phyloP scores from a whole-genome alignment of 1,140 invertebrate genomes.

The Lerema accius region DNA sequence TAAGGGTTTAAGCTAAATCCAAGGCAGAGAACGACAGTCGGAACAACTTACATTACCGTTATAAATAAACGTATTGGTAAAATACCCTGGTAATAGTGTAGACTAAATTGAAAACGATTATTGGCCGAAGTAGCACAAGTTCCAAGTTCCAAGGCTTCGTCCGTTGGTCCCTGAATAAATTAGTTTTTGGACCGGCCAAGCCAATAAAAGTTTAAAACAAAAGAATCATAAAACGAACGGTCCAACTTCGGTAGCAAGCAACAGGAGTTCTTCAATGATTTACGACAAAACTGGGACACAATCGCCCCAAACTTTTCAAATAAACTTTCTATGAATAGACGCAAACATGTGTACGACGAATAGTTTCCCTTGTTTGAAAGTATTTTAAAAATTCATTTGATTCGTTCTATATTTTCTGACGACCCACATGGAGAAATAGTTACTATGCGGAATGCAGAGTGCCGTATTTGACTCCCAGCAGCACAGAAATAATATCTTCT shows the following conservation, averaged over 20 bases:
- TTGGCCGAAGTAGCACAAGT: conserved; percentile 58
- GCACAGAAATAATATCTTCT: too few relatives aligned
- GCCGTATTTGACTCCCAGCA: too few relatives aligned
- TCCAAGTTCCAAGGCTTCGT: conserved; percentile 51
- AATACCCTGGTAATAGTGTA: background rate
- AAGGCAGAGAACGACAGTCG: too few relatives aligned
- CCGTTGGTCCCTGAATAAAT: conserved; percentile 73
- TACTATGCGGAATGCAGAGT: too few relatives aligned
- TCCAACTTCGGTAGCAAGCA: conserved; percentile 69
- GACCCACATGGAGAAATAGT: too few relatives aligned
- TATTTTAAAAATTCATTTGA: background rate
- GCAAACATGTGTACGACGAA: conserved; percentile 55
- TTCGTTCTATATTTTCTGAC: background rate
- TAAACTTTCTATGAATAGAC: conserved; percentile 70
- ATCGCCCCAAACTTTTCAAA: conserved; percentile 69
- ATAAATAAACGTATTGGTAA: too few relatives aligned
- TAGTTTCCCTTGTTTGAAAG: conserved; percentile 24
- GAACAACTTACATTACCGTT: too few relatives aligned
- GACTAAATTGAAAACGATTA: conserved; percentile 5
- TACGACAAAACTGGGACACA: conserved; percentile 68
- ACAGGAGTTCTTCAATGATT: conserved; percentile 72
- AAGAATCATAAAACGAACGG: conserved; percentile 79
- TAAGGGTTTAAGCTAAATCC: too few relatives aligned
- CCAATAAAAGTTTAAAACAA: conserved; percentile 82
- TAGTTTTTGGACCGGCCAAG: conserved; percentile 72